Percentiles rank a stretch among this genome's conserved stretches.
These are phyloP conservation scores for Paramormyrops hopkinsi DNA, from an alignment of 2,797 vertebrate genomes.

Conservation along the genomic window DNA sequence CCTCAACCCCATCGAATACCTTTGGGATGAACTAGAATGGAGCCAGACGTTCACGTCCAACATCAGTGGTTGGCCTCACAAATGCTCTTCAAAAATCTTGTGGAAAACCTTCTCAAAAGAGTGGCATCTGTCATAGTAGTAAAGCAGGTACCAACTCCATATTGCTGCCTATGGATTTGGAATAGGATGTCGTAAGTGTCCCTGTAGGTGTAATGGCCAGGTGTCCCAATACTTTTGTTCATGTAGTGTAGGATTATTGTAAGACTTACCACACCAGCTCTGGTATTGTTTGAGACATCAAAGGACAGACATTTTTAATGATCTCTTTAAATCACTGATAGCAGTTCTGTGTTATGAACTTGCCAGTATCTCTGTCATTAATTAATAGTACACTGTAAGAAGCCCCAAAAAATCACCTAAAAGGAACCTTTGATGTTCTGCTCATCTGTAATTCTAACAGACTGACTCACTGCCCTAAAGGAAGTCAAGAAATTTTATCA, in stretches of 20 bases:
- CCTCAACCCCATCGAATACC: background rate
- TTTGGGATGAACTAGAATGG: background rate
- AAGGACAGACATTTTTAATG: background rate
- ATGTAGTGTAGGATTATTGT: background rate
- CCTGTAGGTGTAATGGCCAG: background rate
- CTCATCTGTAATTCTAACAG: conserved; percentile 9
- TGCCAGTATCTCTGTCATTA: conserved; percentile 5
- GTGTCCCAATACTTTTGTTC: background rate
- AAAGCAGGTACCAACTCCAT: background rate
- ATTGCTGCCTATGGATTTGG: background rate
- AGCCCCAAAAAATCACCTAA: conserved; percentile 16
- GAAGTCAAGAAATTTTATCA: background rate
- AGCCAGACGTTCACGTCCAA: background rate
- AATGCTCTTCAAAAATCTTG: background rate
- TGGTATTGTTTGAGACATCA: background rate
- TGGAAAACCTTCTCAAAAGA: background rate
- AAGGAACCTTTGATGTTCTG: conserved; percentile 20
- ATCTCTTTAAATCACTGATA: background rate
- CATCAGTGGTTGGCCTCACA: background rate
- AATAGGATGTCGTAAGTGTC: background rate
- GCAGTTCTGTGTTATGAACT: background rate
- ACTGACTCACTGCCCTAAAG: background rate
- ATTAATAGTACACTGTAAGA: conserved; percentile 10
- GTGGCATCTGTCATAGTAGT: background rate
- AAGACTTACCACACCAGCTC: background rate